Conservation (phyloP, 2,797 vertebrate species). For the Telmatherina bonti region DNA sequence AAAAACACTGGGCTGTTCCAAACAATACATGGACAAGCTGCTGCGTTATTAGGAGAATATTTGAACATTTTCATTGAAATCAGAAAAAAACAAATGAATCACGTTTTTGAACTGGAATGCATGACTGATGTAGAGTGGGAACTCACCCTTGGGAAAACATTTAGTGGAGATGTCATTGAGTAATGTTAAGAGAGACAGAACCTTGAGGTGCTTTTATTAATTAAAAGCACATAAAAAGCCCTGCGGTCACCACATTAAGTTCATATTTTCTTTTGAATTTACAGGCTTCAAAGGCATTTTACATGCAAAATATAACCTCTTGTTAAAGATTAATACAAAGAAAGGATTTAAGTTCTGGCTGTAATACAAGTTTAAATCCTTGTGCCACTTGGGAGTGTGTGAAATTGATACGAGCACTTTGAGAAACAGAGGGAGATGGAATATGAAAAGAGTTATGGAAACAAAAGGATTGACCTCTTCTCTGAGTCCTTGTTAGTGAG, state of each 20-base stretch:
- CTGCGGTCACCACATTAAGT: constrained; percentile 18
- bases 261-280: constrained; percentile 14
- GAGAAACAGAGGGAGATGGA: constrained; percentile 27
- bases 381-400: constrained; percentile 45
- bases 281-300: constrained; percentile 37
- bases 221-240: constrained; percentile 27
- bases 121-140: background rate
- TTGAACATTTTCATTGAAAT: background rate
- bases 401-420: constrained; percentile 45
- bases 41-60: constrained; percentile 17
- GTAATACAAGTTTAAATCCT: constrained; percentile 60
- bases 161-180: constrained; percentile 6
- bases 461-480: constrained; percentile 48
- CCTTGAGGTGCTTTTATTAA: constrained; percentile 5
- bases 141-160: background rate
- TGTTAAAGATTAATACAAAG: constrained; percentile 54
- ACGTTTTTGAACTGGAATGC: background rate
- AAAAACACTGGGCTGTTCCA: constrained; percentile 18
- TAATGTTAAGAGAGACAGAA: constrained; percentile 14
- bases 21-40: constrained; percentile 6
- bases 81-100: background rate
- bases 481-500: constrained; percentile 57
- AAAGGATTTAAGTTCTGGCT: constrained; percentile 48
- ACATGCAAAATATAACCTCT: constrained; percentile 46
- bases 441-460: constrained; percentile 14